These are phyloP conservation scores for Formica exsecta DNA, from an alignment of 1,140 invertebrate genomes.

Conservation along the genomic window DNA sequence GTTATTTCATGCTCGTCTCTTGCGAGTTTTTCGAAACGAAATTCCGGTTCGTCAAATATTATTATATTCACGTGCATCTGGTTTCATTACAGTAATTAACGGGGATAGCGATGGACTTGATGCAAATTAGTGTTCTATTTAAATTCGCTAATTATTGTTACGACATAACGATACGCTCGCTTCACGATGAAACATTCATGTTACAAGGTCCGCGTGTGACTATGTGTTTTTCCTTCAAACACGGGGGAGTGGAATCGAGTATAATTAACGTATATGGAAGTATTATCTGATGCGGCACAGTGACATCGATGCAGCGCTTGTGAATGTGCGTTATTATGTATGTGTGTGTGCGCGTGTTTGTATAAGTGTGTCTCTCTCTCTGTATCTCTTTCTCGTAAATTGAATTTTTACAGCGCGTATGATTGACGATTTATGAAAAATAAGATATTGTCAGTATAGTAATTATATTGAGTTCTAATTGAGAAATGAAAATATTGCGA, in stretches of 20 bases:
- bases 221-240: conserved; percentile 49
- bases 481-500: neutral
- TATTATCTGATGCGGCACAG: conserved; percentile 58
- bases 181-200: conserved; percentile 46
- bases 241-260: conserved; percentile 36
- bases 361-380: too few species aligned
- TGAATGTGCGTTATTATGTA: conserved; percentile 8
- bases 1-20: neutral
- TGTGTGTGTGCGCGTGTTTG: too few species aligned
- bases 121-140: conserved; percentile 58
- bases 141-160: conserved; percentile 62
- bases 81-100: conserved; percentile 62
- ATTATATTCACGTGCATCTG: conserved; percentile 42
- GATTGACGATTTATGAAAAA: neutral
- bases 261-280: conserved; percentile 61
- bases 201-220: conserved; percentile 16
- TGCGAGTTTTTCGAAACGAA: conserved; percentile 28
- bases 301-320: conserved; percentile 50
- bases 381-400: neutral
- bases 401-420: conserved; percentile 16
- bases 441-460: neutral
- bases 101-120: conserved; percentile 39
- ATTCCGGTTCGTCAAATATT: conserved; percentile 57
- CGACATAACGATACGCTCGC: conserved; percentile 45
- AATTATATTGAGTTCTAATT: neutral